These are phyloP conservation scores for Noctua fimbriata DNA, from an alignment of 2,888 invertebrate genomes.

Conservation along the genomic window DNA sequence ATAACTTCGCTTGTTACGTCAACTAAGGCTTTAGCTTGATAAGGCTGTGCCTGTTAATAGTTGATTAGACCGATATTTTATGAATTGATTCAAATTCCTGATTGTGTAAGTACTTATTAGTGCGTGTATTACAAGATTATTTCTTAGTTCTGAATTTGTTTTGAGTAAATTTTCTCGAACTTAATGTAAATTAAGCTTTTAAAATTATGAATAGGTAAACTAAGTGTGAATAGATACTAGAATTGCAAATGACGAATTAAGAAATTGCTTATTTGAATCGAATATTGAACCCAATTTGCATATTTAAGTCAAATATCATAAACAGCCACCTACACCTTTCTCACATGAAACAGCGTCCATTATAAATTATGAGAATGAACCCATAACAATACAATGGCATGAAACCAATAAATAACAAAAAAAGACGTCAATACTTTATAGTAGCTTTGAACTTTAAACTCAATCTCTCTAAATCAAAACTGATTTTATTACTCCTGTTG, in stretches of 20 bases:
- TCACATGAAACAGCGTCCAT: slow-evolving; percentile 4
- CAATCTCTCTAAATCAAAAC: slow-evolving; percentile 61
- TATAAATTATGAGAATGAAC: slow-evolving; percentile 31
- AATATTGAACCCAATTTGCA: slow-evolving; percentile 13
- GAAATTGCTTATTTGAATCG: background rate
- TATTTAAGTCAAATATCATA: slow-evolving; percentile 33
- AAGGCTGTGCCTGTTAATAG: slow-evolving; percentile 45
- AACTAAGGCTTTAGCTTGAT: slow-evolving; percentile 52
- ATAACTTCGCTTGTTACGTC: slow-evolving; percentile 52
- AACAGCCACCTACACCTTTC: slow-evolving; percentile 18
- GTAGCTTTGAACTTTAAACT: slow-evolving; percentile 58
- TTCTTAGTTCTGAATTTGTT: background rate
- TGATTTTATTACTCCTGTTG: slow-evolving; percentile 57
- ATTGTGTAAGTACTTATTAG: slow-evolving; percentile 19
- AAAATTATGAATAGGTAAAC: background rate
- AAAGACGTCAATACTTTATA: slow-evolving; percentile 48
- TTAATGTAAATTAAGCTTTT: background rate
- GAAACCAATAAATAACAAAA: slow-evolving; percentile 45
- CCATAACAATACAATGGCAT: slow-evolving; percentile 33
- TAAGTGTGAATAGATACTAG: background rate
- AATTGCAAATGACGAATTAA: background rate
- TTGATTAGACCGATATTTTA: slow-evolving; percentile 57
- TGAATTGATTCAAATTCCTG: slow-evolving; percentile 53
- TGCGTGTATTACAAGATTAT: slow-evolving; percentile 23
- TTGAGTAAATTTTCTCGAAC: background rate